phyloP scores from a whole-genome alignment of 2,888 invertebrate species.

The Ferrisia virgata region DNA sequence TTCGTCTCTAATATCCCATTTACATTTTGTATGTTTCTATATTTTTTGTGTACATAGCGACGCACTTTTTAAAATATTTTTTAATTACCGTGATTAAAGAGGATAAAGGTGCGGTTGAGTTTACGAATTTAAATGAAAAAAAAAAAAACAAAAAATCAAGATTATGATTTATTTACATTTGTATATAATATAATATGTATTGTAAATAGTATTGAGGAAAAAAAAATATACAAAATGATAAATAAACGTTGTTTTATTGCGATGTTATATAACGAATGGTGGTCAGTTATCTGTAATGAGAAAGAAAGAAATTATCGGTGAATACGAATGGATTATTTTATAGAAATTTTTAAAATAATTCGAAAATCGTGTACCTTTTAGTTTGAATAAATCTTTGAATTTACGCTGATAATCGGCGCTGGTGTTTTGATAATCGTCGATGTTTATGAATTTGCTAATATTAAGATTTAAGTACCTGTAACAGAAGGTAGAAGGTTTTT shows the following conservation, averaged over 20 bases:
- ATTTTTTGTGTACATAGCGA: slow-evolving; percentile 35
- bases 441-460: slow-evolving; percentile 29
- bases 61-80: slow-evolving; percentile 45
- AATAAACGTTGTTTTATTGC: not conserved
- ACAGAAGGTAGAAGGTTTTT: too few relatives aligned
- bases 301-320: too few relatives aligned
- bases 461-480: slow-evolving; percentile 37
- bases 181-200: not conserved
- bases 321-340: too few relatives aligned
- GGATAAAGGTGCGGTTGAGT: not conserved
- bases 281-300: too few relatives aligned
- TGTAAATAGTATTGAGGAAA: slow-evolving; percentile 15
- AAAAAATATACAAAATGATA: not conserved
- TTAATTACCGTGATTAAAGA: slow-evolving; percentile 35
- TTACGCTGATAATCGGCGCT: not conserved
- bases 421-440: slow-evolving; percentile 36
- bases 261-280: not conserved
- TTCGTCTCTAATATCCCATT: slow-evolving; percentile 32
- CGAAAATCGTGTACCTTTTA: not conserved
- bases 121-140: slow-evolving; percentile 7
- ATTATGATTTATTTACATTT: slow-evolving; percentile 12
- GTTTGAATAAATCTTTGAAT: not conserved
- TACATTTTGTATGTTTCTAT: slow-evolving; percentile 23
- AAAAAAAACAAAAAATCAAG: not conserved
- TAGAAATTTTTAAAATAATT: too few relatives aligned